A percentile compares a stretch with the other conserved stretches of the same genome.
Conservation (phyloP, 2,888 invertebrate species). For the Drosophila eohydei region DNA sequence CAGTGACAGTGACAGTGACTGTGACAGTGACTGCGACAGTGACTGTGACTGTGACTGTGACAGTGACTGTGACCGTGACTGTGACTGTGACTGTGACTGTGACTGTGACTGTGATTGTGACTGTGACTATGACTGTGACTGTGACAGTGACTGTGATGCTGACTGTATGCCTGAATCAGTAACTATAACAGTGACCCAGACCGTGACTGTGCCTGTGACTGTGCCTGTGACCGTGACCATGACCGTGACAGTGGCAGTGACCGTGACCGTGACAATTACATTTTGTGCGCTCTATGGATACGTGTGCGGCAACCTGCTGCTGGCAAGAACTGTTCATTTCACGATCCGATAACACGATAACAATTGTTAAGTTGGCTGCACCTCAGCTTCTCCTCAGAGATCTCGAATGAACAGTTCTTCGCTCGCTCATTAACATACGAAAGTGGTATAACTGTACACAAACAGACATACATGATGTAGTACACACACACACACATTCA, state of each 20-base stretch:
- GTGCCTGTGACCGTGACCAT: conserved; percentile 28
- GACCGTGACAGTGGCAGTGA: conserved; percentile 18
- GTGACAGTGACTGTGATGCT: no score
- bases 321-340: conserved; percentile 31
- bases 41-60: conserved; percentile 27
- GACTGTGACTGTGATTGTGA: no score
- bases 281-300: conserved; percentile 28
- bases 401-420: conserved; percentile 17
- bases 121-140: no score
- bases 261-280: conserved; percentile 16
- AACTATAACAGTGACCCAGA: background rate
- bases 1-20: background rate
- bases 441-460: conserved; percentile 8
- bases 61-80: conserved; percentile 19
- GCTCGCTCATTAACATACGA: conserved; percentile 1
- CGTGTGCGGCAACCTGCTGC: conserved; percentile 19
- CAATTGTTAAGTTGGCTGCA: conserved; percentile 9
- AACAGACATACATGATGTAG: background rate
- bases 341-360: conserved; percentile 2
- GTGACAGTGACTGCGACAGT: conserved; percentile 21
- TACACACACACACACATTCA: conserved; percentile 7
- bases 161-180: background rate
- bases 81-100: no score
- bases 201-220: conserved; percentile 6
- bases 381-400: no score